Conservation (phyloP, 2,797 vertebrate species). For the Sarcoramphus papa region DNA sequence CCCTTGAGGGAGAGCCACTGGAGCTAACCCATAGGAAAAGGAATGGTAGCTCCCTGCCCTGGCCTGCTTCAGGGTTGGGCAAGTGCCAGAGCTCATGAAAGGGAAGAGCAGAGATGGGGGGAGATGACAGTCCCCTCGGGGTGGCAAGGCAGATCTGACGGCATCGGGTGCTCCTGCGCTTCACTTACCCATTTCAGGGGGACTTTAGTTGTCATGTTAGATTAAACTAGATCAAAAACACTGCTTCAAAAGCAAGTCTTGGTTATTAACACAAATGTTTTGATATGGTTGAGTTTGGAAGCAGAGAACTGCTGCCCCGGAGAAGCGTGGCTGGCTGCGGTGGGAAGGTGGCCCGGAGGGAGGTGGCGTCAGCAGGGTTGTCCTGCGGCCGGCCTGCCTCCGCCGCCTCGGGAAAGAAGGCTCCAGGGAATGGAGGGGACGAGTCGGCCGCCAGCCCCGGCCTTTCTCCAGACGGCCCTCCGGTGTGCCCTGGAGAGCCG, state of each 20-base stretch:
- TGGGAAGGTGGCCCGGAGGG: no score
- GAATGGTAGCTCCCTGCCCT: neutral
- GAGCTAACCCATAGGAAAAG: no score
- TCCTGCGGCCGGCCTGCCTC: no score
- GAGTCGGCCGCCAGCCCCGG: no score
- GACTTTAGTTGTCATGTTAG: rapidly evolving
- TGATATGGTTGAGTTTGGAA: no score
- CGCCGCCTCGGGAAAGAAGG: neutral
- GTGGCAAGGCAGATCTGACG: neutral
- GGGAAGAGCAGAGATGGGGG: no score
- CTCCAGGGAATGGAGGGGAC: rapidly evolving
- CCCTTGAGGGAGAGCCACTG: neutral
- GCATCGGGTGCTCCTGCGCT: no score
- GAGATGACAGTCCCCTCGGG: no score
- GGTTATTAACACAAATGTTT: no score
- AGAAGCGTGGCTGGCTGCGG: neutral
- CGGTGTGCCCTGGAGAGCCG: rapidly evolving
- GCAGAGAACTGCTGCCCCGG: no score
- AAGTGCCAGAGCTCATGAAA: neutral
- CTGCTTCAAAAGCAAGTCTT: neutral
- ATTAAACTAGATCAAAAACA: no score
- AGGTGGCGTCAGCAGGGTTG: rapidly evolving
- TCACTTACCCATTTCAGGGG: rapidly evolving
- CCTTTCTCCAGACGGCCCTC: no score
- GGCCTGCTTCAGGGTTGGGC: neutral